Evolutionary conservation across 2,113 vertebrate genomes (phyloP), one percentile per base, ranked within the genome.

Genomic region (Callionymus lyra): DNA sequence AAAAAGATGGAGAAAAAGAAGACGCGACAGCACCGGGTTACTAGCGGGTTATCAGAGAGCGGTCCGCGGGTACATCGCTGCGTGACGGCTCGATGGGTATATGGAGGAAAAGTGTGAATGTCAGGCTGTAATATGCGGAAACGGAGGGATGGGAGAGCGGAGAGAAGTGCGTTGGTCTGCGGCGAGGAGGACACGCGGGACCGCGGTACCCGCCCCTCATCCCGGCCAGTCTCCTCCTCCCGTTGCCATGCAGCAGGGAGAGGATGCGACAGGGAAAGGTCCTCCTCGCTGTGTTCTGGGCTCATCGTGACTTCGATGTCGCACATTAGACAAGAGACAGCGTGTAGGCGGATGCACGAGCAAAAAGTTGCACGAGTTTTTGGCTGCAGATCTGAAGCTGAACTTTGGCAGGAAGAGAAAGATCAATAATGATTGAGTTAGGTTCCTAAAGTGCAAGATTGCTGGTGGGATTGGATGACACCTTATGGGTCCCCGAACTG

Each of bases 121-220:
- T 38, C 52, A 50, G 65, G 61, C 51, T 73, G 73, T 66, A 66
- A 59, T 68, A 75, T 75, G 79, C 70, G 74, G 79, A 76, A 74
- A 65, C 51, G 63, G 41, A 63, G 62, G 55, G 55, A 55, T 45
- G 53, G 57, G 55, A 52, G 54, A 59, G 59, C 52, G 59, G 60
- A 18, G 62, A 53, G 60, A 45, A 36, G 47, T 27, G 66, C 56
- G 35, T 42, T 61, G 45, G 70, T 80, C 54, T 74, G 76, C 67
- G 67, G 68, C 39, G 79, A 69, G 56, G 60, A 63, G 63, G 64
- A 65, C 74, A 82, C 82, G 80, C 82, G 74, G 77, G 76, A 59
- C 52, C 37, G 43, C 39, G 58, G 73, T 53, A 66, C 63, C 81
- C 81, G 72, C 82, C 79, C 76, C 79, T 59, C 63, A 61, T 59